Evolutionary conservation across 2,113 vertebrate species (phyloP).

Genomic region (Gymnobelideus leadbeateri): DNA sequence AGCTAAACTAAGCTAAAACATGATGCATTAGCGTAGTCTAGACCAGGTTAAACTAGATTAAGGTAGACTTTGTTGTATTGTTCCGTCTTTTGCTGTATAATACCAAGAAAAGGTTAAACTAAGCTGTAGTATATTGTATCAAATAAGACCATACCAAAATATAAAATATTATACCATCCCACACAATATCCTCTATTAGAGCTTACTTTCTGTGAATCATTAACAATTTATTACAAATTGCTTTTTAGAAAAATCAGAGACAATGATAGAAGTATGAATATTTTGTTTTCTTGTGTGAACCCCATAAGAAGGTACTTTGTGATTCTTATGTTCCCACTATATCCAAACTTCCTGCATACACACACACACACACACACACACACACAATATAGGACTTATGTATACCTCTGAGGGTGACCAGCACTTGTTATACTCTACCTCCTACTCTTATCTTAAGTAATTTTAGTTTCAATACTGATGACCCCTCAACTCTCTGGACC

Average conservation of each 20-base stretch:
- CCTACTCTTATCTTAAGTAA: background rate
- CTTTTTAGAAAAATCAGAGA: background rate
- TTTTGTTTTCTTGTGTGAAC: background rate
- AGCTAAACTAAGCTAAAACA: too few relatives aligned
- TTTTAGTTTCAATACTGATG: background rate
- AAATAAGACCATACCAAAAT: too few relatives aligned
- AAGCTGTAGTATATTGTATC: too few relatives aligned
- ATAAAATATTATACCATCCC: background rate
- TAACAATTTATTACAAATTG: background rate
- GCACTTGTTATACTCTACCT: background rate
- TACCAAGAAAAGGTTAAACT: too few relatives aligned
- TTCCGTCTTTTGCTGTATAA: too few relatives aligned
- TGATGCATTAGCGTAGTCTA: too few relatives aligned
- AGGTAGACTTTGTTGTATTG: too few relatives aligned
- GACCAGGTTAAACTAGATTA: too few relatives aligned
- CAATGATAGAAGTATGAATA: background rate
- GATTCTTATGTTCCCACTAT: background rate
- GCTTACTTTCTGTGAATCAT: background rate
- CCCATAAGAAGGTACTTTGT: background rate
- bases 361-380: background rate
- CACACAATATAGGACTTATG: too few relatives aligned
- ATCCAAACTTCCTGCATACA: too few relatives aligned
- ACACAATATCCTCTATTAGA: background rate
- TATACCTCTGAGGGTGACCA: background rate
- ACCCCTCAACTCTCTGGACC: background rate